Percentiles rank a stretch among this genome's conserved stretches.
Evolutionary conservation across 2,797 vertebrate species (phyloP).

Genomic region (Pseudomugil gertrudae): DNA sequence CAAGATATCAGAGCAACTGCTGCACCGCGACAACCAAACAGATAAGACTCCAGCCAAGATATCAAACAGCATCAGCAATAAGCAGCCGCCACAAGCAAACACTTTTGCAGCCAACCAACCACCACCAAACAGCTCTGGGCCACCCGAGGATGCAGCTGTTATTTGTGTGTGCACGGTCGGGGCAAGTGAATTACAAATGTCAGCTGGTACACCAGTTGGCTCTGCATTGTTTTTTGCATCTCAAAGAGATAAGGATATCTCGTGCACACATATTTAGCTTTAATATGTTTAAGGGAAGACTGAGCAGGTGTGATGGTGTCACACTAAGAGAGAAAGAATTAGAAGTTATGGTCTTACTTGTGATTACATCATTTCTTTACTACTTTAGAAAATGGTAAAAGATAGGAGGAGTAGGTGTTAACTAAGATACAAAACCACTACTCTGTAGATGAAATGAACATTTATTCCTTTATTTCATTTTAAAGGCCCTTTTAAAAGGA

Average conservation of each 20-base stretch:
- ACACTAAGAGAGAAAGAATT: neutral
- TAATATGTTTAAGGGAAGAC: slow-evolving; percentile 8
- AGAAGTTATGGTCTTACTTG: slow-evolving; percentile 25
- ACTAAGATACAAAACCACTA: neutral
- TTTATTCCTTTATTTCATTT: slow-evolving; percentile 4
- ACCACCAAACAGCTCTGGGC: slow-evolving; percentile 32
- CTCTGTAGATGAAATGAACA: neutral
- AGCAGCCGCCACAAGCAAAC: slow-evolving; percentile 60
- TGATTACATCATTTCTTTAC: slow-evolving; percentile 47
- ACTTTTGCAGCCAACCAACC: slow-evolving; percentile 38
- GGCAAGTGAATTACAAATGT: slow-evolving; percentile 40
- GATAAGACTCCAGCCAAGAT: slow-evolving; percentile 68
- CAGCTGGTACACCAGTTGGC: slow-evolving; percentile 8
- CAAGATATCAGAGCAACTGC: slow-evolving; percentile 62
- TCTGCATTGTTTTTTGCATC: neutral
- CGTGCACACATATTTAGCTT: neutral
- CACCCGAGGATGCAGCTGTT: slow-evolving; percentile 20
- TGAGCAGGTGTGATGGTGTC: slow-evolving; percentile 2
- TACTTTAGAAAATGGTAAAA: slow-evolving; percentile 11
- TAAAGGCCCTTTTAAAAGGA: slow-evolving; percentile 9
- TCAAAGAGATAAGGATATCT: neutral
- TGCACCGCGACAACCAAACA: slow-evolving; percentile 44
- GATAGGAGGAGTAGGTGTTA: slow-evolving; percentile 21
- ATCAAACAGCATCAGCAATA: slow-evolving; percentile 74
- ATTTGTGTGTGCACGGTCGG: neutral